Percentiles rank a stretch among this genome's conserved stretches.
Conservation (phyloP, 2,888 invertebrate species). For the Brachyopa scutellaris region DNA sequence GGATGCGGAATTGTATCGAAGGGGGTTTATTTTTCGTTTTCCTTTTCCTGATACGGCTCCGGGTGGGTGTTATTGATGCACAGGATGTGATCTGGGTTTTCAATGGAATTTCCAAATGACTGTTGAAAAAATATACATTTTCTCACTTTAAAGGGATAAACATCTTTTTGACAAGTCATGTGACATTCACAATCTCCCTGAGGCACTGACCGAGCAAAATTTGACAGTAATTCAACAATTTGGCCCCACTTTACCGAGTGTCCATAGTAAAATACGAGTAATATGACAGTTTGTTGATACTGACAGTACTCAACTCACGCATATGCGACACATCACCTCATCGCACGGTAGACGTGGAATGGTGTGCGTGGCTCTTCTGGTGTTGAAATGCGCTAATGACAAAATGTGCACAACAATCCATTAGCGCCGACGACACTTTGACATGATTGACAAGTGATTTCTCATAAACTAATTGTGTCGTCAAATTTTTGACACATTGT, state of each 20-base stretch:
- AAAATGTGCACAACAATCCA: constrained; percentile 71
- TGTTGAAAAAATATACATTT: too few relatives aligned
- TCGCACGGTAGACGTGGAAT: not conserved
- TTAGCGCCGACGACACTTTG: constrained; percentile 68
- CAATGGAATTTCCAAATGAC: constrained; percentile 33
- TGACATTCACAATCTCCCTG: constrained; percentile 7
- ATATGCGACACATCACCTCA: constrained; percentile 60
- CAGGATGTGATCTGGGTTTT: constrained; percentile 67
- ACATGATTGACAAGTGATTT: constrained; percentile 72
- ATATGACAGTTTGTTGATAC: constrained; percentile 71
- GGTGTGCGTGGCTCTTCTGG: not conserved
- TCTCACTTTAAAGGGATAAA: not conserved
- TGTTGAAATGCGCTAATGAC: constrained; percentile 70
- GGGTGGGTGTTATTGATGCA: constrained; percentile 65
- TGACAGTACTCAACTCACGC: constrained; percentile 41
- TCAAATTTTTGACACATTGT: constrained; percentile 64
- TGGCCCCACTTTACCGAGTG: constrained; percentile 27
- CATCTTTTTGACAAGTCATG: constrained; percentile 14
- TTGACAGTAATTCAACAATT: constrained; percentile 27
- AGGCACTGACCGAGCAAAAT: constrained; percentile 50
- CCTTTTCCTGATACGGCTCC: constrained; percentile 28
- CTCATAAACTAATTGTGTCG: constrained; percentile 72
- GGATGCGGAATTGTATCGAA: constrained; percentile 68
- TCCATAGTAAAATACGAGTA: constrained; percentile 27
- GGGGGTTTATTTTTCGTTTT: constrained; percentile 2